Conservation (phyloP, 2,797 vertebrate species). For the Graptemys geographica region DNA sequence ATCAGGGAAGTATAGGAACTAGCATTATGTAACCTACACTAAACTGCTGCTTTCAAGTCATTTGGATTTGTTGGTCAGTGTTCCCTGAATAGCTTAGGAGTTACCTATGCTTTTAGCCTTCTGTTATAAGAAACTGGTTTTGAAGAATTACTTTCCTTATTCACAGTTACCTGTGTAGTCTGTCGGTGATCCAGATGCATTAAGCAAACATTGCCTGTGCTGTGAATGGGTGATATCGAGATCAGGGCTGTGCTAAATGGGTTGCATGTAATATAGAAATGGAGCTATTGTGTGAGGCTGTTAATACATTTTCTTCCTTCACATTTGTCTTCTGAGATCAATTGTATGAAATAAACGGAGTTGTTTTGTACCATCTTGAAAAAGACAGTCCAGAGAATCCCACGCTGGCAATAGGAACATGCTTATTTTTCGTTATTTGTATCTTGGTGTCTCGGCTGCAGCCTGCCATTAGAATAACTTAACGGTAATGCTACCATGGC, state of each 20-base stretch:
- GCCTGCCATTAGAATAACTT: not conserved
- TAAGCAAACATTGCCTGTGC: not conserved
- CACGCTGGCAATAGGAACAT: rapidly evolving
- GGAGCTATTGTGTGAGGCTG: not conserved
- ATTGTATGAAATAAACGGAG: not conserved
- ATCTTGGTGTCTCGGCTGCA: not conserved
- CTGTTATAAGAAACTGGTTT: not conserved
- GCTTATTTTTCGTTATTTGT: not conserved
- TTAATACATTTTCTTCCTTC: not conserved
- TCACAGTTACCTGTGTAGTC: not conserved
- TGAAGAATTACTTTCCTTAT: not conserved
- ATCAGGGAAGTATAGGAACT: no score
- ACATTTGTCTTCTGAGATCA: rapidly evolving
- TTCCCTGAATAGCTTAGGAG: not conserved
- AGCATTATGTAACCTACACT: not conserved
- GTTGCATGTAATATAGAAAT: not conserved
- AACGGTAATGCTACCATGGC: not conserved
- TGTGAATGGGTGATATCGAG: not conserved
- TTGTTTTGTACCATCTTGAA: rapidly evolving
- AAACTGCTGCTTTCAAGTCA: not conserved
- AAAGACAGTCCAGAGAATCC: not conserved
- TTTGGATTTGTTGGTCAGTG: not conserved
- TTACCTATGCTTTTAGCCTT: not conserved
- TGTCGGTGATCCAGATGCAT: not conserved
- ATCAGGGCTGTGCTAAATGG: not conserved